Conservation (phyloP, 2,113 vertebrate genomes). For the Circaetus gallicus region DNA sequence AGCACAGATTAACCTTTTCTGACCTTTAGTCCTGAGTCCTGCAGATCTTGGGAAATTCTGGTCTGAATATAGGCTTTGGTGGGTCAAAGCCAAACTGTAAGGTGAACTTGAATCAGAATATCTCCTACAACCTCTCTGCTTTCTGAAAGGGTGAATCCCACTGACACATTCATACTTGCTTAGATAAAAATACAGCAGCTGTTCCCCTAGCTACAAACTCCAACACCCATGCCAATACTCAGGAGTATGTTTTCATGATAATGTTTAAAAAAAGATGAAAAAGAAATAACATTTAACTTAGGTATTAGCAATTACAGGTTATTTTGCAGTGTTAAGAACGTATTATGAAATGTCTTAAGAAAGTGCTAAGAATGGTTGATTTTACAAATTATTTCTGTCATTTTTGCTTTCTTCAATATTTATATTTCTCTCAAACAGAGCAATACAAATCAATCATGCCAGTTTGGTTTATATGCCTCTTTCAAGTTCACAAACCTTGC, state of each 20-base stretch:
- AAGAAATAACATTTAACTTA: neutral
- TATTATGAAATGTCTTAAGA: neutral
- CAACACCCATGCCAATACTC: neutral
- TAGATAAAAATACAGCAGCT: neutral
- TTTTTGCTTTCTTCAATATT: neutral
- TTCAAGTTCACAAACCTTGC: neutral
- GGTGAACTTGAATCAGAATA: neutral
- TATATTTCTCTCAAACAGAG: conserved; percentile 30
- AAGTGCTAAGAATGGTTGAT: neutral
- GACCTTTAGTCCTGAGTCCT: neutral
- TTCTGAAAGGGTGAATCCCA: neutral
- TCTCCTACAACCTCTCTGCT: neutral
- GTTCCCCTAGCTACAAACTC: neutral
- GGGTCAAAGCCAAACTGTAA: neutral
- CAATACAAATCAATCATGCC: neutral
- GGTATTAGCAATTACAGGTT: neutral
- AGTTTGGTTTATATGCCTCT: neutral
- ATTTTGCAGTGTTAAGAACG: neutral
- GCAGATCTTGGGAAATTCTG: neutral
- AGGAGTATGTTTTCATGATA: neutral
- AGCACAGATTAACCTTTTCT: neutral
- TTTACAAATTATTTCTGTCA: neutral
- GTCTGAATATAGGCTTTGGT: neutral
- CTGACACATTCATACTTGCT: neutral
- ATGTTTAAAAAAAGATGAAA: neutral